Evolutionary conservation across 2,113 vertebrate species (phyloP).

Genomic region (Chitala chitala): DNA sequence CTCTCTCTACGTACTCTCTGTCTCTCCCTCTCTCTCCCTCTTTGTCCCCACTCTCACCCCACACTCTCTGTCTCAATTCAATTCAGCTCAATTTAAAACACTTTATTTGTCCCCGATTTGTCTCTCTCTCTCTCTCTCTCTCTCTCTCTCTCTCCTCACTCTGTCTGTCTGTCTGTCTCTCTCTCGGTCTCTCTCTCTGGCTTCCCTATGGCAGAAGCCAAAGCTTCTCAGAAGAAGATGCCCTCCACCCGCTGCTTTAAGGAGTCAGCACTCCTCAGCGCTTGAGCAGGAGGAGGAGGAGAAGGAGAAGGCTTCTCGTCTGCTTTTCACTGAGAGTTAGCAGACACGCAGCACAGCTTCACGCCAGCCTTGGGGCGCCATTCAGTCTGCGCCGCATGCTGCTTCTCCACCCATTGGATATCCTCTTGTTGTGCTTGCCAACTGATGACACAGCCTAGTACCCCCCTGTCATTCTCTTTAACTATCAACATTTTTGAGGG

Average conservation of each 20-base stretch:
- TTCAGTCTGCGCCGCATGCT: conserved; percentile 33
- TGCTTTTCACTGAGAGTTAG: background rate
- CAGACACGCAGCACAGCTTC: conserved; percentile 12
- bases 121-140: background rate
- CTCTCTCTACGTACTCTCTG: no score
- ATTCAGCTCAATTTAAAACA: no score
- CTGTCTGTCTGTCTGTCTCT: background rate
- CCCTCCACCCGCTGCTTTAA: conserved; percentile 19
- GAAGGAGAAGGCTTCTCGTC: background rate
- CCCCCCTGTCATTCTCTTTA: background rate
- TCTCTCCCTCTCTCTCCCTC: no score
- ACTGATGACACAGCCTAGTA: no score
- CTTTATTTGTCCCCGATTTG: no score
- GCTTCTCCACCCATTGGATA: conserved; percentile 45
- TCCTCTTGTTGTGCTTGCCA: conserved; percentile 18
- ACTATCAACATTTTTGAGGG: background rate
- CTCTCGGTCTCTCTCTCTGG: conserved; percentile 8
- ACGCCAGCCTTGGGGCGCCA: conserved; percentile 19
- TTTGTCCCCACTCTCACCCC: no score
- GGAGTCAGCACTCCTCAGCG: conserved; percentile 25
- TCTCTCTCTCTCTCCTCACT: background rate
- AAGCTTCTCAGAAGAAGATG: background rate
- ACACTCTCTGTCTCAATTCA: no score
- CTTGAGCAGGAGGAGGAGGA: conserved; percentile 7
- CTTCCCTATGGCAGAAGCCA: conserved; percentile 7